These are phyloP conservation scores for Eurois occulta DNA, from an alignment of 2,888 invertebrate species.

Conservation along the genomic window DNA sequence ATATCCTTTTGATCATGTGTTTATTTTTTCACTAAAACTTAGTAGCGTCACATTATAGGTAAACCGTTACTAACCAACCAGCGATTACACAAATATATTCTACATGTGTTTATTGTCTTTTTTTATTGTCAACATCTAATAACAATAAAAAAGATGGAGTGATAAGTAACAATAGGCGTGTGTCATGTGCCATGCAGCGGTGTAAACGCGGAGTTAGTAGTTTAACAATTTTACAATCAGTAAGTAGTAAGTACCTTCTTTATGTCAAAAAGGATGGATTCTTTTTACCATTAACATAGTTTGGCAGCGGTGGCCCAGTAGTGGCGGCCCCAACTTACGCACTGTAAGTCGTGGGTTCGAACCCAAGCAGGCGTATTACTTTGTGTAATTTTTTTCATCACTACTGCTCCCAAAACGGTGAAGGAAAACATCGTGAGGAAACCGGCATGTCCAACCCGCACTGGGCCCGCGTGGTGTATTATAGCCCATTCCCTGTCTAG, in stretches of 20 bases:
- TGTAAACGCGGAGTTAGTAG: neutral
- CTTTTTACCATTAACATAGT: neutral
- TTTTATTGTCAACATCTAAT: neutral
- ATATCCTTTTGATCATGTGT: neutral
- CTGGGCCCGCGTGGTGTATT: no score
- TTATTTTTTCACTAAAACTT: neutral
- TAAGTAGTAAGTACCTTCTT: neutral
- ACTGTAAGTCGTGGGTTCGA: no score
- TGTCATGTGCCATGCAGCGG: no score
- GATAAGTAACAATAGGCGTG: neutral
- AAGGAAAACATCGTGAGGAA: no score
- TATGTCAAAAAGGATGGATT: neutral
- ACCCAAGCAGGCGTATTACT: no score
- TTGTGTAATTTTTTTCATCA: no score
- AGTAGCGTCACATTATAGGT: neutral
- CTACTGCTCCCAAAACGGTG: no score
- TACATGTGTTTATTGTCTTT: neutral
- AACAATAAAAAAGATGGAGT: neutral
- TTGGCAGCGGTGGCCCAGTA: no score
- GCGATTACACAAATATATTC: neutral
- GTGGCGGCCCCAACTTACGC: no score
- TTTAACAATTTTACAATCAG: neutral
- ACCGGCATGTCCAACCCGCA: no score
- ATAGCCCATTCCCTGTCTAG: no score
- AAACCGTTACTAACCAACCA: neutral